These are phyloP conservation scores for Lagenorhynchus albirostris DNA, from an alignment of 2,113 vertebrate species.

Conservation along the genomic window DNA sequence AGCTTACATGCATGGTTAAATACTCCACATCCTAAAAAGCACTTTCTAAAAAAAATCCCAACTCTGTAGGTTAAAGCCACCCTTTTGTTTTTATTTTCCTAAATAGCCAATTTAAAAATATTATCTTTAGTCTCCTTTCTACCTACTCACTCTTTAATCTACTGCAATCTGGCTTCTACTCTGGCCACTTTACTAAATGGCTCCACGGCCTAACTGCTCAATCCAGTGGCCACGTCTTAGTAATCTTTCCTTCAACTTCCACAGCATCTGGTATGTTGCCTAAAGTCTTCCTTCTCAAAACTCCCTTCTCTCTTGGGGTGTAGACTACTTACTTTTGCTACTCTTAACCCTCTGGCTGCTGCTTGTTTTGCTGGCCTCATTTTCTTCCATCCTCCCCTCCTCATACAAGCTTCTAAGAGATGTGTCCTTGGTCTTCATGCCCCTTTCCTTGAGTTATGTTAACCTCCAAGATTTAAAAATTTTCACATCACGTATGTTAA, in stretches of 20 bases:
- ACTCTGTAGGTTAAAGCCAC: background rate
- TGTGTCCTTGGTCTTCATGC: background rate
- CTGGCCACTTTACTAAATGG: background rate
- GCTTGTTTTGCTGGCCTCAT: background rate
- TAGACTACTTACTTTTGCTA: background rate
- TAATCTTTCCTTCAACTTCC: background rate
- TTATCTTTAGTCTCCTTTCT: background rate
- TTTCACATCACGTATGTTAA: background rate
- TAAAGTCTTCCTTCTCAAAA: background rate
- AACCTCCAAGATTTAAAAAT: background rate
- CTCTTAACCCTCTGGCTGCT: background rate
- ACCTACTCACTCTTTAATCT: background rate
- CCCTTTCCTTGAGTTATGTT: background rate
- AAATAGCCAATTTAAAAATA: background rate
- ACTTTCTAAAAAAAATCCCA: background rate
- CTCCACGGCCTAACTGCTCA: rapidly evolving
- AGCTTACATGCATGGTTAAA: background rate
- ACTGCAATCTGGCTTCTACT: background rate
- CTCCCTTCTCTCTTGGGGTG: background rate
- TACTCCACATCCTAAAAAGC: background rate
- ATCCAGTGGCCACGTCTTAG: background rate
- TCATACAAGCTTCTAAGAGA: background rate
- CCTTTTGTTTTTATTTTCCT: background rate
- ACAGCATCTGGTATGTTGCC: too few relatives aligned
- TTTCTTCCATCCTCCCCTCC: background rate